Conservation (phyloP, 2,888 invertebrate species). For the Andrena haemorrhoa region DNA sequence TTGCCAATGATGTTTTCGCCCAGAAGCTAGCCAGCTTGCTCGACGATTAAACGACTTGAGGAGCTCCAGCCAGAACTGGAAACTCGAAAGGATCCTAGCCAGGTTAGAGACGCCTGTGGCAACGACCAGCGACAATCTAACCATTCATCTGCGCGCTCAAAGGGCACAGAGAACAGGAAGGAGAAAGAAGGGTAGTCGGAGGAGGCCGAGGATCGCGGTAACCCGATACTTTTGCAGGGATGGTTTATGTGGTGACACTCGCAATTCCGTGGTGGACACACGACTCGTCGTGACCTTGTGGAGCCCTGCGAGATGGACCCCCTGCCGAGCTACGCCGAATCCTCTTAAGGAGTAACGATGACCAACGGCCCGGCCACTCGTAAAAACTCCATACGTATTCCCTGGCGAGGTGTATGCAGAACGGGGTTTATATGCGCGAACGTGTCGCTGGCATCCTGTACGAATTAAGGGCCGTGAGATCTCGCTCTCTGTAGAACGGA, state of each 20-base stretch:
- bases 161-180: slow-evolving; percentile 29
- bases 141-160: slow-evolving; percentile 52
- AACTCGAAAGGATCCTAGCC: background rate
- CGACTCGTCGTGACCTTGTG: slow-evolving; percentile 71
- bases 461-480: slow-evolving; percentile 42
- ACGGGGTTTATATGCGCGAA: slow-evolving; percentile 57
- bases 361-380: slow-evolving; percentile 78
- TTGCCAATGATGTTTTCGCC: background rate
- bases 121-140: slow-evolving; percentile 46
- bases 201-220: slow-evolving; percentile 67
- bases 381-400: slow-evolving; percentile 84
- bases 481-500: background rate
- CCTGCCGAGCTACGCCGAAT: slow-evolving; percentile 81
- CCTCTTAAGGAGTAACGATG: slow-evolving; percentile 74
- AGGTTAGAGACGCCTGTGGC: slow-evolving; percentile 8
- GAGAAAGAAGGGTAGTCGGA: slow-evolving; percentile 45
- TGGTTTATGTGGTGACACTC: slow-evolving; percentile 84
- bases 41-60: background rate
- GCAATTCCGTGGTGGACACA: slow-evolving; percentile 77
- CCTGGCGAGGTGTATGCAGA: slow-evolving; percentile 57
- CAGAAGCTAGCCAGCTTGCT: background rate
- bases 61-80: background rate
- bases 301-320: slow-evolving; percentile 72
- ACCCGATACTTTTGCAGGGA: slow-evolving; percentile 81
- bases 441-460: slow-evolving; percentile 30